These are phyloP conservation scores for Xiphias gladius DNA, from an alignment of 2,113 vertebrate species.

Conservation along the genomic window DNA sequence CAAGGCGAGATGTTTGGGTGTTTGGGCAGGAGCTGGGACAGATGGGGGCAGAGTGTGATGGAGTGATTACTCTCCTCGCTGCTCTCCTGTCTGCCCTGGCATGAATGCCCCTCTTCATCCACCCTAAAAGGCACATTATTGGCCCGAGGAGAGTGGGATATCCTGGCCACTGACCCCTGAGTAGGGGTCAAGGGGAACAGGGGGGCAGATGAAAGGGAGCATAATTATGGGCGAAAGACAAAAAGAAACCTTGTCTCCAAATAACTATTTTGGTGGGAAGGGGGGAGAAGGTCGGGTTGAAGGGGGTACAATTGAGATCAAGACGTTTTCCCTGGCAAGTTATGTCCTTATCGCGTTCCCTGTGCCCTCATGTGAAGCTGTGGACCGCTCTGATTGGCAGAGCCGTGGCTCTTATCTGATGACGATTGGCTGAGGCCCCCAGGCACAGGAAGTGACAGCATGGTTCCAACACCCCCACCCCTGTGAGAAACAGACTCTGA, in stretches of 20 bases:
- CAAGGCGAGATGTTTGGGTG: slow-evolving; percentile 81
- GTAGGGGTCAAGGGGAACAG: slow-evolving; percentile 86
- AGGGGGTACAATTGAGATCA: slow-evolving; percentile 80
- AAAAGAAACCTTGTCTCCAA: slow-evolving; percentile 88
- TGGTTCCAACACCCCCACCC: slow-evolving; percentile 83
- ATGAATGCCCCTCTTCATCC: slow-evolving; percentile 88
- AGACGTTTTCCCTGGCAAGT: slow-evolving; percentile 81
- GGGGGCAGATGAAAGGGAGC: slow-evolving; percentile 86
- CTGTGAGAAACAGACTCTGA: slow-evolving; percentile 71
- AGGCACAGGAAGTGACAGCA: slow-evolving; percentile 85
- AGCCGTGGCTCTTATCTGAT: slow-evolving; percentile 81
- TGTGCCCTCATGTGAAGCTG: slow-evolving; percentile 61
- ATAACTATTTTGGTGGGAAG: slow-evolving; percentile 87
- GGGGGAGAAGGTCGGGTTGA: slow-evolving; percentile 50
- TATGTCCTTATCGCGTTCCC: slow-evolving; percentile 76
- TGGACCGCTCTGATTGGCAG: slow-evolving; percentile 76
- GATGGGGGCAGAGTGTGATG: slow-evolving; percentile 83
- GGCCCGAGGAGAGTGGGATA: slow-evolving; percentile 86
- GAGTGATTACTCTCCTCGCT: slow-evolving; percentile 85
- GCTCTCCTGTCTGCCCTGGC: slow-evolving; percentile 82
- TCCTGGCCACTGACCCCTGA: slow-evolving; percentile 86
- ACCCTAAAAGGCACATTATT: slow-evolving; percentile 88
- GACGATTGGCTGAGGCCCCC: slow-evolving; percentile 82
- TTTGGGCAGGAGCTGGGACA: slow-evolving; percentile 82
- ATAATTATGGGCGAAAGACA: slow-evolving; percentile 85